phyloP scores from a whole-genome alignment of 1,140 invertebrate species.

The Diachasma alloeum region DNA sequence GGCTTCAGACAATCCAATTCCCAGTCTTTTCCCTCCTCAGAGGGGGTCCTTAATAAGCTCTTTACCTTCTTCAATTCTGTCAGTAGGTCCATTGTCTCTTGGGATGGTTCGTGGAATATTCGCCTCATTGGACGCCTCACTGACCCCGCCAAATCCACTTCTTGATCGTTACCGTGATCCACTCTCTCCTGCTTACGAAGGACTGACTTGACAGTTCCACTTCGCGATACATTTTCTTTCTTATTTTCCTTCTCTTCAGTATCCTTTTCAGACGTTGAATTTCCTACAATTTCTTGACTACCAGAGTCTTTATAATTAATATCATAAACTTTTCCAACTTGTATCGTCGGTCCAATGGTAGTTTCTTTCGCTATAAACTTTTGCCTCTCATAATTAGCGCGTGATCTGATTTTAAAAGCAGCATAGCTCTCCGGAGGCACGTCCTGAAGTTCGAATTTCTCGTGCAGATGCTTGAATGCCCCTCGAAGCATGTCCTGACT shows the following conservation, averaged over 20 bases:
- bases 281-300: neutral
- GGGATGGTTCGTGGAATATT: constrained; percentile 58
- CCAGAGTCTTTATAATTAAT: neutral
- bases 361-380: constrained; percentile 11
- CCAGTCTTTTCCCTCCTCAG: constrained; percentile 43
- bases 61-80: constrained; percentile 58
- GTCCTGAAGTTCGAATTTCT: constrained; percentile 54
- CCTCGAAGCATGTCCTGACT: constrained; percentile 32
- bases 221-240: neutral
- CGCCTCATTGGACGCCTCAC: constrained; percentile 41
- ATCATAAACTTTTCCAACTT: neutral
- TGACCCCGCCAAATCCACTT: constrained; percentile 44
- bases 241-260: neutral
- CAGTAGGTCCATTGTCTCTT: constrained; percentile 59
- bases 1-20: constrained; percentile 44
- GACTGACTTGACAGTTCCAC: constrained; percentile 35
- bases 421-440: constrained; percentile 56
- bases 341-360: neutral
- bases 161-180: constrained; percentile 52
- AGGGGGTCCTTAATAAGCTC: constrained; percentile 55
- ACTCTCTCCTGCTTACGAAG: constrained; percentile 55
- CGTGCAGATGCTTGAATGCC: constrained; percentile 50
- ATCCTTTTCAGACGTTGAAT: neutral
- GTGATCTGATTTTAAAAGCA: constrained; percentile 52
- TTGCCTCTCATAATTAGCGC: constrained; percentile 28